Conservation (phyloP, 2,888 invertebrate genomes). For the Dexiosoma caninum region DNA sequence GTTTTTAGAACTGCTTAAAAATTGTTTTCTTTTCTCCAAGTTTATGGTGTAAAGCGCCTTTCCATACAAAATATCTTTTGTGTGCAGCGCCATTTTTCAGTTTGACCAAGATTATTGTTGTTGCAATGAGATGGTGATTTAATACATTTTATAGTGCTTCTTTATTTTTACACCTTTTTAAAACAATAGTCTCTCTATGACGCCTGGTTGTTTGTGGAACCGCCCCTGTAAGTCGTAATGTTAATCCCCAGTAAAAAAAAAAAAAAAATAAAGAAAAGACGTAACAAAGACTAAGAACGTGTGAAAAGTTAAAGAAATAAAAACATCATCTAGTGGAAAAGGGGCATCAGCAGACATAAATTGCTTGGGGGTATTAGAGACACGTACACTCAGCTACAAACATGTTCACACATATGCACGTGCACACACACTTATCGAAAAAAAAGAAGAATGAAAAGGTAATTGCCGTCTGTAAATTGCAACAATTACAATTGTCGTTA, state of each 20-base stretch:
- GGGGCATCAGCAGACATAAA: conserved; percentile 43
- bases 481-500: conserved; percentile 56
- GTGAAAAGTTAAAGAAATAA: not conserved
- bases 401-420: not conserved
- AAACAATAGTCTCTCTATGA: too few relatives aligned
- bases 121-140: too few relatives aligned
- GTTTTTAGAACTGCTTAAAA: too few relatives aligned
- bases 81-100: too few relatives aligned
- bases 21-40: too few relatives aligned
- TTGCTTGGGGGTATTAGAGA: conserved; percentile 47
- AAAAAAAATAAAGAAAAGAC: not conserved
- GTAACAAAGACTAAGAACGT: not conserved
- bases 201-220: not conserved
- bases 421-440: not conserved
- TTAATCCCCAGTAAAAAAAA: not conserved
- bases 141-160: too few relatives aligned
- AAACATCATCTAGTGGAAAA: not conserved
- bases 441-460: not conserved
- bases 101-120: too few relatives aligned
- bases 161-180: too few relatives aligned
- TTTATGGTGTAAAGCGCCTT: too few relatives aligned
- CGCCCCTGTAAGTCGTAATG: not conserved
- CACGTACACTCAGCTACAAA: not conserved
- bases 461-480: conserved; percentile 44
- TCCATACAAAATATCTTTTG: too few relatives aligned